Conservation (phyloP, 2,113 vertebrate genomes). For the Cynocephalus volans region DNA sequence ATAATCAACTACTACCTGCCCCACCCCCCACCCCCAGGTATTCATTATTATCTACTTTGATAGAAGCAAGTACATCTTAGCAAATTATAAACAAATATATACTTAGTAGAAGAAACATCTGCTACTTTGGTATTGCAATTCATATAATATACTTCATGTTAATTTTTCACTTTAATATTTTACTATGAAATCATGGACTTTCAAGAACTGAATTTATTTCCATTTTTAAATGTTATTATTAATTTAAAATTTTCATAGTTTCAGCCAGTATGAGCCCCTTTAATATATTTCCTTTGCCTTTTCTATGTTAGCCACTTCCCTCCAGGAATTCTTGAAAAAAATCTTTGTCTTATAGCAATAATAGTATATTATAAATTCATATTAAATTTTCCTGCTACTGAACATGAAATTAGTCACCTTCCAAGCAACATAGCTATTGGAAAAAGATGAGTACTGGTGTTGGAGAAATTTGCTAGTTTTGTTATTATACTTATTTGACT, state of each 20-base stretch:
- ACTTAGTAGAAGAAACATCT: not conserved
- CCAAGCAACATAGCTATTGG: not conserved
- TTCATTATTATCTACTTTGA: not conserved
- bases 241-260: constrained; percentile 24
- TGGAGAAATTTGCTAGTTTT: constrained; percentile 29
- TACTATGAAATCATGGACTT: constrained; percentile 3
- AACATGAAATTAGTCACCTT: not conserved
- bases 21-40: not conserved
- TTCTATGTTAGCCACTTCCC: not conserved
- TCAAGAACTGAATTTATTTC: constrained; percentile 38
- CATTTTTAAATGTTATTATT: not conserved
- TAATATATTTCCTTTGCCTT: not conserved
- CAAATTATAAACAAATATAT: constrained; percentile 2
- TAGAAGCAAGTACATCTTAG: not conserved
- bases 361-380: not conserved
- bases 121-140: not conserved
- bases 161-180: constrained; percentile 34
- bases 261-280: not conserved
- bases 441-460: not conserved
- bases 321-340: not conserved
- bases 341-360: not conserved
- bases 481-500: not conserved
- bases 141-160: not conserved
- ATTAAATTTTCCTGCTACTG: not conserved
- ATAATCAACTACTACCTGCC: not conserved